A percentile compares a stretch with the other conserved stretches of the same genome.
phyloP scores from a whole-genome alignment of 1,140 invertebrate genomes.

The Wasmannia auropunctata region DNA sequence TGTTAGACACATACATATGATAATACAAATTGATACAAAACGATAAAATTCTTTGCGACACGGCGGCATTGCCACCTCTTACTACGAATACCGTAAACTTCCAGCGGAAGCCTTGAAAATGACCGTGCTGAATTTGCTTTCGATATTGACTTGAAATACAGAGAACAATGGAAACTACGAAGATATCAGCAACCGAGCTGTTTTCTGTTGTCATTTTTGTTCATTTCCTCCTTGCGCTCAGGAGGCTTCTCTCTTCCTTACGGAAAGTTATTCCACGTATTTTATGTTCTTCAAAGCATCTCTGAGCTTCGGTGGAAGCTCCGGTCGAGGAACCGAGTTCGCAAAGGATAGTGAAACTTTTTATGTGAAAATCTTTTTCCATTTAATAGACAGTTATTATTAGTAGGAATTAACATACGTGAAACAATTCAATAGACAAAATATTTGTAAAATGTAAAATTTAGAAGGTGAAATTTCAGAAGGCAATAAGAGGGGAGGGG shows the following conservation, averaged over 20 bases:
- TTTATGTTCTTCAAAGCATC: conserved; percentile 9
- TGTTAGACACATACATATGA: no score
- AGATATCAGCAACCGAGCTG: neutral
- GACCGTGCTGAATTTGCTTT: conserved; percentile 8
- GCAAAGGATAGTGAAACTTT: neutral
- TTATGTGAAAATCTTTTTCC: neutral
- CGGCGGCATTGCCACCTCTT: neutral
- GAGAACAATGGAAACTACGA: conserved; percentile 20
- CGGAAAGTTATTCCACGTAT: neutral
- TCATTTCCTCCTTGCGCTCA: neutral
- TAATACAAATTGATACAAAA: neutral
- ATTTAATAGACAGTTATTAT: neutral
- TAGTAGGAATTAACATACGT: neutral
- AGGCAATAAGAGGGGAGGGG: no score
- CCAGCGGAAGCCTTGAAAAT: conserved; percentile 32
- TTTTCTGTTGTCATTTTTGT: neutral
- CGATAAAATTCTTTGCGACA: neutral
- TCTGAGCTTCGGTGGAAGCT: neutral
- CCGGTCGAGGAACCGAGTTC: neutral
- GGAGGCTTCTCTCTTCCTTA: neutral
- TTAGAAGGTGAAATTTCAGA: no score
- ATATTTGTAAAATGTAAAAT: neutral
- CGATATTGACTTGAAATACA: neutral
- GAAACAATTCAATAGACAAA: neutral
- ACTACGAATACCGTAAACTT: conserved; percentile 31